phyloP scores from a whole-genome alignment of 37 sponge, comb jelly and placozoan genomes.

The Crambe crambe region DNA sequence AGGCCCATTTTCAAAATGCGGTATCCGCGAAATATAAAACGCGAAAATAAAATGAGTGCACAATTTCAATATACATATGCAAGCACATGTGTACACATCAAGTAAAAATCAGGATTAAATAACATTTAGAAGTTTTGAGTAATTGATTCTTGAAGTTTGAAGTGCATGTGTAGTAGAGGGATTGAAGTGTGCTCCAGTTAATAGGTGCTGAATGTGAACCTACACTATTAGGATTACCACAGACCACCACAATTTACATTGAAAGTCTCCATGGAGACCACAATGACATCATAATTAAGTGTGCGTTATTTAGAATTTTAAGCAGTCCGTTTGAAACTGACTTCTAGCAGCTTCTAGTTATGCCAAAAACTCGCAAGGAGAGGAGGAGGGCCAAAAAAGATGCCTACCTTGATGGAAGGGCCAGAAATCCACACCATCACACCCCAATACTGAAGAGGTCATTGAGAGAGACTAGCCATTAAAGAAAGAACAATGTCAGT shows the following conservation, averaged over 20 bases:
- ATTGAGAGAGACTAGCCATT: no score
- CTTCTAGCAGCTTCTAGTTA: not conserved
- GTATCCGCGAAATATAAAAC: no score
- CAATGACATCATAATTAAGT: not conserved
- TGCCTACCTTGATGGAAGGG: conserved; percentile 10
- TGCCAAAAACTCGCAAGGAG: conserved; percentile 18
- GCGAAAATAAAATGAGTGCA: no score
- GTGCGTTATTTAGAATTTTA: conserved; percentile 3
- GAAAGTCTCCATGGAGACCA: no score
- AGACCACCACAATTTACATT: no score
- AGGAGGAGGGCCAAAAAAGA: conserved; percentile 4
- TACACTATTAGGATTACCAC: not conserved
- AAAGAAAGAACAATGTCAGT: no score
- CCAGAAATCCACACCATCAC: conserved; percentile 5
- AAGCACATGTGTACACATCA: conserved; percentile 7
- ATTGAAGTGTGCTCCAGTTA: not conserved
- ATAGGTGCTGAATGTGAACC: no score
- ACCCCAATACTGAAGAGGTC: conserved; percentile 5
- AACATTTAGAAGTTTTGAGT: not conserved
- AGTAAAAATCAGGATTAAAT: not conserved
- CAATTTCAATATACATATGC: no score
- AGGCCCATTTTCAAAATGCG: no score
- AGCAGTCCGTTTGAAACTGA: not conserved
- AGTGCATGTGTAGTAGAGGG: no score
- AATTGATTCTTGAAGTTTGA: not conserved